Evolutionary conservation across 2,113 vertebrate genomes (phyloP).

Genomic region (Vulpes lagopus): DNA sequence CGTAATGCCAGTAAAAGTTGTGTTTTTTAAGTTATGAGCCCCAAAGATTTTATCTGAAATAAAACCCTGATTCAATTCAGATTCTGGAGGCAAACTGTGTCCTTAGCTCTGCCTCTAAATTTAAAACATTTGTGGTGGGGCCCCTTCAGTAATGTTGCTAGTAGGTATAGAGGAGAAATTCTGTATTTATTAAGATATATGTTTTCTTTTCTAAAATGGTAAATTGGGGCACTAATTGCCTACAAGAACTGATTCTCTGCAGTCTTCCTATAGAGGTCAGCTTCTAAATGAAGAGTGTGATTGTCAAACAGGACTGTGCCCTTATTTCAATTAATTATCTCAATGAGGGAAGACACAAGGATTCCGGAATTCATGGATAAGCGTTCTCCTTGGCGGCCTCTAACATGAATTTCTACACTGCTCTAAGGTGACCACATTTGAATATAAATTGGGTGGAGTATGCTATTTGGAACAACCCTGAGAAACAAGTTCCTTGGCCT

Average conservation of each 20-base stretch:
- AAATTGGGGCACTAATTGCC: constrained; percentile 79
- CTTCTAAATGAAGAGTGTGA: constrained; percentile 58
- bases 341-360: background rate
- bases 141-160: constrained; percentile 33
- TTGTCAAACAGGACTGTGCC: background rate
- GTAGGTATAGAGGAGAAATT: constrained; percentile 73
- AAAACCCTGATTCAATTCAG: constrained; percentile 88
- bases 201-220: constrained; percentile 78
- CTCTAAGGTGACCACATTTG: background rate
- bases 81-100: constrained; percentile 86
- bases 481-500: background rate
- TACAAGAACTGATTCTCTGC: constrained; percentile 66
- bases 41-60: constrained; percentile 89
- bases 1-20: constrained; percentile 88
- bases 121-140: constrained; percentile 84
- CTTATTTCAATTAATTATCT: background rate
- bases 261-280: constrained; percentile 54
- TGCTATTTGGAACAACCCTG: too few relatives aligned
- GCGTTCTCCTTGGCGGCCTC: background rate
- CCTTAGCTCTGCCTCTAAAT: constrained; percentile 85
- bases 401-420: background rate
- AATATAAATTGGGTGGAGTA: background rate
- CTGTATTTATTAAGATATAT: constrained; percentile 73
- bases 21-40: constrained; percentile 87
- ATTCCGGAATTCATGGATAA: background rate